Evolutionary conservation across 1,140 invertebrate species (phyloP), one percentile per base, ranked within the genome.

Genomic region (Camponotus vicinus): DNA sequence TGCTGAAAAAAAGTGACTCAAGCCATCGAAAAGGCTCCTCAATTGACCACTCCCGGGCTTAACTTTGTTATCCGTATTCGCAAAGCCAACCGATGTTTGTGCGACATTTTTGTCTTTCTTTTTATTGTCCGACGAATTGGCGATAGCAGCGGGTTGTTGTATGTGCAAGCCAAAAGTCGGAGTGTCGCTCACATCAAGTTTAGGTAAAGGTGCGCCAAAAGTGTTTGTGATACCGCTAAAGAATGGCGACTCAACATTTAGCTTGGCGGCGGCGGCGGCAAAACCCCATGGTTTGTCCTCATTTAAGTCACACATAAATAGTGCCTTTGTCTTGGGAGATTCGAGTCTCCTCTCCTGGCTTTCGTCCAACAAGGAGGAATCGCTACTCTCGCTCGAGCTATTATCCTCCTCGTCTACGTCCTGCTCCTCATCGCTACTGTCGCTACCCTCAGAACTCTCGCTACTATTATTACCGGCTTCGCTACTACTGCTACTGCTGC

Each of bases 1-100:
- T 37, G 97, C 96, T 57, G 97, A 97, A 92, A 98, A 98, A 88
- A 98, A 97, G 93, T 98, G 98, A 84, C 98, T 98, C 9, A 98
- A 95, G 3, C 98, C 98, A 93, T 98, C 98, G 94, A 97, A 98
- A 1, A 98, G 94, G 32, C 97, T 97, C 75, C 97, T 97, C 13
- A 98, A 92, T 87, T 97, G 97, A 7, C 96, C 96, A 89, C 95
- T 95, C 37, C 96, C 96, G 88, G 96, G 94, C 76, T 96, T 92
- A 9, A 89, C 94, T 69, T 95, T 95, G 64, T 93, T 92, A 40
- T 91, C 63, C 57, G 69, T 67, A 34, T 70, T 91, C 7, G 55
- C 8, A 21, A 64, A 80, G 5, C n/a, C 32, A 21, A 49, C 37
- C 55, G 49, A 3, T 1, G 79, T 9, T 2, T 59, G 69, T 27